Evolutionary conservation across 2,113 vertebrate genomes (phyloP), one percentile per base, ranked within the genome.

Genomic region (Tylochromis polylepis): DNA sequence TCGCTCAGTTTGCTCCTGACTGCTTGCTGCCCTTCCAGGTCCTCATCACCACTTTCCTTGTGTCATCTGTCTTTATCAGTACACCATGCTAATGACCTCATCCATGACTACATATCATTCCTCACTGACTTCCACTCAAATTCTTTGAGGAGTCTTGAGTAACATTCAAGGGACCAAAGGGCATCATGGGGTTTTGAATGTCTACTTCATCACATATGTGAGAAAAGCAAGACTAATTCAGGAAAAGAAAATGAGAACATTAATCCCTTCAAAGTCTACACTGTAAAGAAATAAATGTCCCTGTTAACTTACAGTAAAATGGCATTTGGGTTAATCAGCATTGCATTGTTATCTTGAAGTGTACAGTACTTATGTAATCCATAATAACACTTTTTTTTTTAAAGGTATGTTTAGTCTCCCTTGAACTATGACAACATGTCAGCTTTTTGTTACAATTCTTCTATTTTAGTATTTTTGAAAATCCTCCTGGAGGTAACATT

Each of bases 11-110:
- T 22, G 20, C 85, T 86, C 34, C 29, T 41, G 46, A 62, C 67
- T 57, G 75, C 57, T 80, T 81, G 49, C 65, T 77, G 51, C 59
- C 85, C 82, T 29, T 90, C 91, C 91, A 88, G 41, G 84, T 86
- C 85, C 88, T 91, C 88, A 70, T 91, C 94, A 88, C 51, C 93
- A 90, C 92, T 85, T 36, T 82, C 80, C 86, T 31, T 4, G 55
- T 77, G 82, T 89, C 93, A 94, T 96, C 88, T 8, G 83, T 95
- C 93, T 95, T 91, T 88, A 91, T 91, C 91, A 87, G 82, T 3
- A 41, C 4, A 49, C 90, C 51, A 62, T 56, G 85, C 88, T 92
- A 89, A 93, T 84, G 81, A 87, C 80, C 62, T 89, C 58, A 80
- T 82, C 82, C 83, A 15, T 77, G 62, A 79, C 86, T 59, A 7